Evolutionary conservation across 2,888 invertebrate genomes (phyloP).

Genomic region (Allygus modestus): DNA sequence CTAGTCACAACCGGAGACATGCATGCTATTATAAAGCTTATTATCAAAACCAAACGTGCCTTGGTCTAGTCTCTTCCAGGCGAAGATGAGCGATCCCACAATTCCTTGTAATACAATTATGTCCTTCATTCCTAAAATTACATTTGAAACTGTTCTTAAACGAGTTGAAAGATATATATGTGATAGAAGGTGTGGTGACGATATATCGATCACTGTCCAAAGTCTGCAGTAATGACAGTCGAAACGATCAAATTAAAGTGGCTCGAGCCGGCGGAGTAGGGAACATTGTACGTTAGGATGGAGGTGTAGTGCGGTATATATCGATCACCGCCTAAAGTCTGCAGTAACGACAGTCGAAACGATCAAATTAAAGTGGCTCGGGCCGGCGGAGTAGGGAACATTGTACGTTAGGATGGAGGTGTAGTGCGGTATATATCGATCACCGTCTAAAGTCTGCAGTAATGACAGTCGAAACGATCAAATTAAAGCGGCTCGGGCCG

Average conservation of each 20-base stretch:
- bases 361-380: constrained; percentile 23
- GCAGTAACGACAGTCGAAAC: constrained; percentile 40
- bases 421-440: constrained; percentile 1
- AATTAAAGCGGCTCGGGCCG: constrained; percentile 23
- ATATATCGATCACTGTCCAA: constrained; percentile 29
- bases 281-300: background rate
- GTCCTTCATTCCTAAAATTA: too few species aligned
- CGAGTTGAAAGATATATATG: constrained; percentile 15
- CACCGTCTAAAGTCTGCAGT: constrained; percentile 34
- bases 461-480: constrained; percentile 43
- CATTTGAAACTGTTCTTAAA: too few species aligned
- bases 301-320: constrained; percentile 1
- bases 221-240: constrained; percentile 43
- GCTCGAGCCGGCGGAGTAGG: constrained; percentile 8
- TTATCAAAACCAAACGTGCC: too few species aligned
- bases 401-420: background rate
- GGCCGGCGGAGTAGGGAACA: constrained; percentile 29
- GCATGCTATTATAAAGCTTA: too few species aligned
- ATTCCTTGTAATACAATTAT: too few species aligned
- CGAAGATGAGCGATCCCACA: too few species aligned
- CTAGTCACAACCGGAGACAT: too few species aligned
- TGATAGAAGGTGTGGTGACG: background rate
- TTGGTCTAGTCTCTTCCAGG: too few species aligned
- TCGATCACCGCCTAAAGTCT: constrained; percentile 35
- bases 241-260: constrained; percentile 38